These are phyloP conservation scores for Tridacna gigas DNA, from an alignment of 2,888 invertebrate species.

Conservation along the genomic window DNA sequence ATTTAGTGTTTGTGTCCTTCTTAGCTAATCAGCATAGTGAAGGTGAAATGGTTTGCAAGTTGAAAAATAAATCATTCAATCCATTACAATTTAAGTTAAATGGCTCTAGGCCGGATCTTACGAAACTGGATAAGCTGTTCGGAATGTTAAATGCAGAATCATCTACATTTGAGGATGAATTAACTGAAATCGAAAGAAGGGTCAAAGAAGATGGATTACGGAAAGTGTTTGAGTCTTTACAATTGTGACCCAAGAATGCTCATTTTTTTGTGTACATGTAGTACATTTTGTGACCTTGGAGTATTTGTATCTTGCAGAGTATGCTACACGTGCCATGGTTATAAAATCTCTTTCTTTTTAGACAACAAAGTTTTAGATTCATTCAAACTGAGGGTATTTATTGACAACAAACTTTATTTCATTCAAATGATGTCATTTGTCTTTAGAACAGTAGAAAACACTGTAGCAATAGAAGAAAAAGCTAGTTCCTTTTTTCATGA, in stretches of 20 bases:
- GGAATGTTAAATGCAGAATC: constrained; percentile 81
- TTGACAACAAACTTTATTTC: too few relatives aligned
- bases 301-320: neutral
- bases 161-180: constrained; percentile 73
- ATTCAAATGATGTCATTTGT: too few relatives aligned
- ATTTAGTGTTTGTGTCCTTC: constrained; percentile 84
- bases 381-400: neutral
- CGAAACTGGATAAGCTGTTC: constrained; percentile 84
- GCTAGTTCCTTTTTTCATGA: too few relatives aligned
- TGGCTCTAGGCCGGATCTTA: constrained; percentile 81
- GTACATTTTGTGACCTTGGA: neutral
- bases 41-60: constrained; percentile 81
- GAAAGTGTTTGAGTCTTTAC: constrained; percentile 55
- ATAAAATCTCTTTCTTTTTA: neutral
- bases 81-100: constrained; percentile 82
- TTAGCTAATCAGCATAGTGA: constrained; percentile 78
- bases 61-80: constrained; percentile 70
- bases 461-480: too few relatives aligned
- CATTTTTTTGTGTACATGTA: neutral
- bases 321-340: neutral
- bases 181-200: constrained; percentile 66
- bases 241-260: constrained; percentile 5
- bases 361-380: neutral
- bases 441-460: too few relatives aligned
- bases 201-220: constrained; percentile 67